Conservation (phyloP, 2,797 vertebrate species). For the Anabas testudineus region DNA sequence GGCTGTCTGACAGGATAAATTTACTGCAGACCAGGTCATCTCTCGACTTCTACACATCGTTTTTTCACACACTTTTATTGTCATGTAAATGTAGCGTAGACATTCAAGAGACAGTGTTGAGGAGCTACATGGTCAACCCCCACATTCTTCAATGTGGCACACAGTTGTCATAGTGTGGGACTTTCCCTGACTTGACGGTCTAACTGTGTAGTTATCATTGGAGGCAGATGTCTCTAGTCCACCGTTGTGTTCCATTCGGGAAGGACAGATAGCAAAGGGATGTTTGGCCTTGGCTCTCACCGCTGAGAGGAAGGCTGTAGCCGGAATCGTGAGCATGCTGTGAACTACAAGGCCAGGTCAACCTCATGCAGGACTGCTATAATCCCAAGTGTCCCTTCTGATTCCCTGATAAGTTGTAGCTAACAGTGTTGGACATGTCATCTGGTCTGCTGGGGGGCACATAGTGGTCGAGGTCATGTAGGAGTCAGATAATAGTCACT, state of each 20-base stretch:
- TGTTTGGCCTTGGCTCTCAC: slow-evolving; percentile 73
- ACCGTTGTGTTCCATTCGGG: slow-evolving; percentile 71
- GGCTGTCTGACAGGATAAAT: slow-evolving; percentile 54
- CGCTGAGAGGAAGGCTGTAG: slow-evolving; percentile 65
- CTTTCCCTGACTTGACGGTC: slow-evolving; percentile 59
- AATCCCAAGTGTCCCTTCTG: slow-evolving; percentile 37
- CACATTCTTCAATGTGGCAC: slow-evolving; percentile 21
- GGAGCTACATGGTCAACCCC: slow-evolving; percentile 7
- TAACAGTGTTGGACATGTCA: slow-evolving; percentile 30
- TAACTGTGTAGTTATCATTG: slow-evolving; percentile 63
- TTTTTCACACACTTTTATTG: slow-evolving; percentile 45
- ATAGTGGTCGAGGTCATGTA: slow-evolving; percentile 17
- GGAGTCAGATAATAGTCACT: slow-evolving; percentile 44
- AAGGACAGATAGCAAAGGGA: slow-evolving; percentile 68
- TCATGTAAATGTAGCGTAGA: slow-evolving; percentile 50
- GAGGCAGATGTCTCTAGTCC: slow-evolving; percentile 68
- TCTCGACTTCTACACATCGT: slow-evolving; percentile 38
- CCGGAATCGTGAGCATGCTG: slow-evolving; percentile 35
- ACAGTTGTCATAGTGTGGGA: slow-evolving; percentile 55
- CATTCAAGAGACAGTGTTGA: slow-evolving; percentile 28
- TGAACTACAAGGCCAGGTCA: slow-evolving; percentile 51
- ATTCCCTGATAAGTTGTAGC: slow-evolving; percentile 19
- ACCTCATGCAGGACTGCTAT: slow-evolving; percentile 43
- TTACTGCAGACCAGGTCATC: slow-evolving; percentile 17
- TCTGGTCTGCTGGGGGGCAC: slow-evolving; percentile 35